Base-by-base conservation (phyloP, 2,888 invertebrate genomes). In the Mimumesa dahlbomi region DNA sequence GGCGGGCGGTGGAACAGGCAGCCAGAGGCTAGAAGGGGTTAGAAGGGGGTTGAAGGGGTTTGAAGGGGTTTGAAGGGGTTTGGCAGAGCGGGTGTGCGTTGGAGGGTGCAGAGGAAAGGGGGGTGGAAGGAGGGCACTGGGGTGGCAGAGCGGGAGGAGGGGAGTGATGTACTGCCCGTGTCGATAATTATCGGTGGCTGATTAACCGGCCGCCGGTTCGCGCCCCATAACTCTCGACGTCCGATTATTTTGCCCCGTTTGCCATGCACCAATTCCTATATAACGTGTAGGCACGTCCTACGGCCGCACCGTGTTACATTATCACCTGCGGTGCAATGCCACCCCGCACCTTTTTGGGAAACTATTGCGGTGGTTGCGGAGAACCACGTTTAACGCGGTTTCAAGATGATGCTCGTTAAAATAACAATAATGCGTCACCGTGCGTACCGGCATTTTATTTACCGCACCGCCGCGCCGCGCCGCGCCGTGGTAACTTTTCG, bases 161-260 rank as follows among this genome's bases (percentile, higher is more conserved):
- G 79, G 72, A 73, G 86, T 89, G 89, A 89, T 89, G 88, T 89
- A 89, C 86, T 86, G 86, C 85, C 85, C 86, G 85, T 87, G 88
- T 88, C 89, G 89, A 89, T 89, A 89, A 89, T 89, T 89, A 89
- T 89, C 88, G 88, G 88, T 87, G 88, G 87, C 88, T 88, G 88
- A 88, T 88, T 88, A 88, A 88, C 88, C 88, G 88, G 86, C 84
- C 85, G 86, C 85, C 84, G 89, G 87, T 89, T 89, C 88, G 89
- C 89, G 89, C 89, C 87, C 89, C 89, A 89, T 89, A 89, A 89
- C 87, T 89, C 89, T 88, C 85, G 83, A 83, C 83, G 86, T 88
- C 86, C 88, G 88, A 89, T 89, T 89, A 89, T 89, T 89, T 89
- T 88, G 87, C 84, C 84, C 87, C 83, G 84, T 87, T 86, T 84